Conservation (phyloP, 2,113 vertebrate genomes). For the Spheniscus mendiculus region DNA sequence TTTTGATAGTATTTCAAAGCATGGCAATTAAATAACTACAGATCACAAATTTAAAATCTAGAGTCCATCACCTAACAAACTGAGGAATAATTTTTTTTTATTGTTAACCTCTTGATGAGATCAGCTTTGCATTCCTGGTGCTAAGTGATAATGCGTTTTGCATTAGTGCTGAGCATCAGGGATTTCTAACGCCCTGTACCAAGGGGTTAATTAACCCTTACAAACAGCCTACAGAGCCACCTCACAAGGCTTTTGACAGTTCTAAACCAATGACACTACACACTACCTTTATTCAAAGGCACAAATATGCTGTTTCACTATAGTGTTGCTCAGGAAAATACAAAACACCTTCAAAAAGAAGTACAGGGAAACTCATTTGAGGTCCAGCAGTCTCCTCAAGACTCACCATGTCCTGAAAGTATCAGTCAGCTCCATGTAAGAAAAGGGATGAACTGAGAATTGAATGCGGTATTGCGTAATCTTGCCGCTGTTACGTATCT, state of each 20-base stretch:
- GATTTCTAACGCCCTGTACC: neutral
- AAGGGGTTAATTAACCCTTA: neutral
- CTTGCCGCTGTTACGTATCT: neutral
- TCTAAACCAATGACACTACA: neutral
- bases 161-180: neutral
- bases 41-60: conserved; percentile 7
- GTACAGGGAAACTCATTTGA: neutral
- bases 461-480: neutral
- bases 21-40: conserved; percentile 7
- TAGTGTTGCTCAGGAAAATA: conserved; percentile 3
- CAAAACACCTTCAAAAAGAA: neutral
- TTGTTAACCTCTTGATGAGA: neutral
- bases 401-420: neutral
- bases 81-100: neutral
- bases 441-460: neutral
- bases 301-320: neutral
- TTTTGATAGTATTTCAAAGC: conserved; percentile 34
- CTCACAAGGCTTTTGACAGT: neutral
- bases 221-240: neutral
- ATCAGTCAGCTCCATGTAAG: neutral
- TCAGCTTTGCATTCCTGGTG: neutral
- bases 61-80: neutral
- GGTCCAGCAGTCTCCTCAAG: neutral
- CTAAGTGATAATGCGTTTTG: neutral
- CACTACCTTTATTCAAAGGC: neutral